Conservation (phyloP, 2,113 vertebrate species). For the Speoplatyrhinus poulsoni region DNA sequence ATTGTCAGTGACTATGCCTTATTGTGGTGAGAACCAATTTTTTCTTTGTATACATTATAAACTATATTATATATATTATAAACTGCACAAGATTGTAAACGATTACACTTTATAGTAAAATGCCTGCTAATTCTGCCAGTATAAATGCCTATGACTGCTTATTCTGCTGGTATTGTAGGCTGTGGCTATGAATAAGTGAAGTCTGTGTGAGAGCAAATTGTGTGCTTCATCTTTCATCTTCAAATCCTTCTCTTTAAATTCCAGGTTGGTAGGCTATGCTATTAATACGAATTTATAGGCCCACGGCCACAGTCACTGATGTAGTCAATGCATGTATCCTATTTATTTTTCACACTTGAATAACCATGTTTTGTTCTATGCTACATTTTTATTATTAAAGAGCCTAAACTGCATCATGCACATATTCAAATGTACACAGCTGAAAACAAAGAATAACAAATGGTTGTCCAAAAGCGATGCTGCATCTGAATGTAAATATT, state of each 20-base stretch:
- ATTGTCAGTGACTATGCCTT: no score
- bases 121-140: conserved; percentile 56
- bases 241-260: no score
- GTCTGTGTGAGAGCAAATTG: conserved; percentile 33
- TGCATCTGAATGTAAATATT: conserved; percentile 45
- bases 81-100: background rate
- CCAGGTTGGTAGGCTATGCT: no score
- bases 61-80: no score
- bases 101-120: conserved; percentile 39
- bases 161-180: conserved; percentile 32
- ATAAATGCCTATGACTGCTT: conserved; percentile 42
- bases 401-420: background rate
- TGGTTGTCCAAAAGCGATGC: background rate
- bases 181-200: background rate
- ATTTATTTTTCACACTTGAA: background rate
- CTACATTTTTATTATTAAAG: background rate
- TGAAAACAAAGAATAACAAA: background rate
- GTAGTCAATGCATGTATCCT: background rate
- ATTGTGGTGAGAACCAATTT: no score
- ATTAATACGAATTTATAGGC: no score
- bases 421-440: background rate
- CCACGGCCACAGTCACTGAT: background rate
- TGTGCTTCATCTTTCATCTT: no score
- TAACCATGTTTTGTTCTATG: background rate
- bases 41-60: no score